Conservation (phyloP, 2,888 invertebrate species). For the Cephus pulcher region DNA sequence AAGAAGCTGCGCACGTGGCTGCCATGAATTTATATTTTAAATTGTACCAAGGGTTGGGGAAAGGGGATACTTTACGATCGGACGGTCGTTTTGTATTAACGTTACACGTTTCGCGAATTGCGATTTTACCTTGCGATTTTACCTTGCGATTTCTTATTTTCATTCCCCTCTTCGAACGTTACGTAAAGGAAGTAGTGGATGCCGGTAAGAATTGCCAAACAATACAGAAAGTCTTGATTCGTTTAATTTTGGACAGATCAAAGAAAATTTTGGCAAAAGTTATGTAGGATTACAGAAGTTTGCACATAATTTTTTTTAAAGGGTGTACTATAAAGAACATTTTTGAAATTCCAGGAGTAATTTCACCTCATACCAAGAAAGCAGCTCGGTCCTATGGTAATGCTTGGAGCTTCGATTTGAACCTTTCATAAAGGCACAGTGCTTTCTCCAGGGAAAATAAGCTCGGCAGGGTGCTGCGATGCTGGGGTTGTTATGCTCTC, state of each 20-base stretch:
- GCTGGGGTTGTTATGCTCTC: constrained; percentile 44
- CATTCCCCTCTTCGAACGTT: not conserved
- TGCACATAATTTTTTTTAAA: not conserved
- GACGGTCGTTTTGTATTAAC: constrained; percentile 16
- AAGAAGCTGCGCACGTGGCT: constrained; percentile 18
- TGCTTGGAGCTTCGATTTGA: not conserved
- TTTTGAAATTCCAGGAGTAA: not conserved
- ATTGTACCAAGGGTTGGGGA: constrained; percentile 2
- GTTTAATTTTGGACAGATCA: not conserved
- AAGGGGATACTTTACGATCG: constrained; percentile 8
- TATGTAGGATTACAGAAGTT: not conserved
- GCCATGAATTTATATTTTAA: constrained; percentile 24
- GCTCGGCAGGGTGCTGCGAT: constrained; percentile 30
- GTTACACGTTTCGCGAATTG: constrained; percentile 11
- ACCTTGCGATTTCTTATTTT: not conserved
- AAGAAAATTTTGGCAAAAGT: not conserved
- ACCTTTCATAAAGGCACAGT: constrained; percentile 43
- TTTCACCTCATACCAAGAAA: not conserved
- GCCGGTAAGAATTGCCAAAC: not conserved
- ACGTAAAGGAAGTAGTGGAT: not conserved
- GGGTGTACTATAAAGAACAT: not conserved
- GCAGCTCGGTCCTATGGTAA: constrained; percentile 1
- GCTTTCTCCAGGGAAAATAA: constrained; percentile 41
- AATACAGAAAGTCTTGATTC: not conserved
- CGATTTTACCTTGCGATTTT: constrained; percentile 14